These are phyloP conservation scores for Hecatera dysodea DNA, from an alignment of 2,888 invertebrate genomes.

Conservation along the genomic window DNA sequence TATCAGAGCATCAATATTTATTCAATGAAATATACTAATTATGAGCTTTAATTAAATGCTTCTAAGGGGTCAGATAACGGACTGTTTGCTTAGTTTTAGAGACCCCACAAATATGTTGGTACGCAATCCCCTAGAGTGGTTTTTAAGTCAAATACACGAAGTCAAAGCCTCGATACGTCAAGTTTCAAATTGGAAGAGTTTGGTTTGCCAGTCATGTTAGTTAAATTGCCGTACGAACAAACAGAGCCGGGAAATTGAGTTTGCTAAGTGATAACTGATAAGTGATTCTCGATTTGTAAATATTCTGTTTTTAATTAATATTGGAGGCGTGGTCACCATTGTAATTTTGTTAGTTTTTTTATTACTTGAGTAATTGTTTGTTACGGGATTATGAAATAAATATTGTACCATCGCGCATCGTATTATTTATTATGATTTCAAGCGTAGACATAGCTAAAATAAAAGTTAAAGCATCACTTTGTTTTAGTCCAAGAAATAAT, in stretches of 20 bases:
- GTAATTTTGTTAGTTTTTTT: slow-evolving; percentile 20
- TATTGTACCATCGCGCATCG: neutral
- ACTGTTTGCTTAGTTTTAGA: slow-evolving; percentile 28
- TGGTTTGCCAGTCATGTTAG: slow-evolving; percentile 52
- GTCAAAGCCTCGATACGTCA: slow-evolving; percentile 44
- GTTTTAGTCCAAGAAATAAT: too few relatives aligned
- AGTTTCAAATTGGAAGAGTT: slow-evolving; percentile 58
- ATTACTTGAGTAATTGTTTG: slow-evolving; percentile 4
- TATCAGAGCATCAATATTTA: slow-evolving; percentile 5
- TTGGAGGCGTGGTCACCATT: slow-evolving; percentile 5
- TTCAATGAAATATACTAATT: slow-evolving; percentile 4
- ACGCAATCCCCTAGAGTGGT: slow-evolving; percentile 26
- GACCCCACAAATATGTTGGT: slow-evolving; percentile 35
- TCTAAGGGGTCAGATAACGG: neutral
- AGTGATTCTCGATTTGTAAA: slow-evolving; percentile 46
- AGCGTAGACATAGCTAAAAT: neutral
- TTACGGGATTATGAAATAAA: slow-evolving; percentile 2
- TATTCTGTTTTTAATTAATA: slow-evolving; percentile 55
- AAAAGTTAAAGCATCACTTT: too few relatives aligned
- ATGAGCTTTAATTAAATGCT: slow-evolving; percentile 13
- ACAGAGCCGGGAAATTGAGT: slow-evolving; percentile 52
- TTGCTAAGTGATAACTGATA: slow-evolving; percentile 40
- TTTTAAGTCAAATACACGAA: slow-evolving; percentile 52
- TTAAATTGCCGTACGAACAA: slow-evolving; percentile 62
- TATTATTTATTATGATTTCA: neutral